Evolutionary conservation across 2,113 vertebrate species (phyloP), one percentile per base, ranked within the genome.

Genomic region (Galbula dea): DNA sequence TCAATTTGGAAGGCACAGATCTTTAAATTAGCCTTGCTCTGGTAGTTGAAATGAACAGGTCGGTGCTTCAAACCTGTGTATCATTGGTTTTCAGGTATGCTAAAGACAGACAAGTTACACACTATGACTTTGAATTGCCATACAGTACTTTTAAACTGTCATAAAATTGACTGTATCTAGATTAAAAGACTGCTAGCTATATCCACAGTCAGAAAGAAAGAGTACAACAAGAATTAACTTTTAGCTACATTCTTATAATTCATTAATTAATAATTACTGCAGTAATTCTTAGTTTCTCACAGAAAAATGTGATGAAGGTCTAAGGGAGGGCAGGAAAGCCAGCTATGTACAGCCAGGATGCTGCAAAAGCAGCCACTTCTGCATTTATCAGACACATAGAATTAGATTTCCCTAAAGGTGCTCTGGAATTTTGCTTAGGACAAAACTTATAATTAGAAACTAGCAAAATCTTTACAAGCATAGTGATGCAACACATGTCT

Each of bases 241-340:
- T 71, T 52, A 62, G 34, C 11, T 72, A 51, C 3, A 2, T 72
- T 79, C 34, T 66, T 18, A 20, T 15, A 14, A 68, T 24, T 43
- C 9, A 71, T 63, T 84, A 43, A 37, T 24, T 37, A 66, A 39
- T 34, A 86, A 67, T 36, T 39, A 63, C 10, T 30, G 36, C 43
- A 82, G 43, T 9, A 75, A 37, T 63, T 67, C 19, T 77, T 29
- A 46, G 45, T 67, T 88, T 55, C 10, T 10, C 18, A 27, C 0
- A 0, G 14, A 74, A 41, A 10, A 43, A 39, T 2, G 13, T 15
- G 15, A 62, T 1, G 2, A 66, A 74, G 34, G 18, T 62, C 22
- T 54, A 61, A 19, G 37, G 9, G 12, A 59, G 11, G 12, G 36
- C 19, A 81, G 24, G 36, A 72, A 79, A 82, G 11, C 11, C 61